Evolutionary conservation across 1,140 invertebrate species (phyloP).

Genomic region (Drosophila saltans): DNA sequence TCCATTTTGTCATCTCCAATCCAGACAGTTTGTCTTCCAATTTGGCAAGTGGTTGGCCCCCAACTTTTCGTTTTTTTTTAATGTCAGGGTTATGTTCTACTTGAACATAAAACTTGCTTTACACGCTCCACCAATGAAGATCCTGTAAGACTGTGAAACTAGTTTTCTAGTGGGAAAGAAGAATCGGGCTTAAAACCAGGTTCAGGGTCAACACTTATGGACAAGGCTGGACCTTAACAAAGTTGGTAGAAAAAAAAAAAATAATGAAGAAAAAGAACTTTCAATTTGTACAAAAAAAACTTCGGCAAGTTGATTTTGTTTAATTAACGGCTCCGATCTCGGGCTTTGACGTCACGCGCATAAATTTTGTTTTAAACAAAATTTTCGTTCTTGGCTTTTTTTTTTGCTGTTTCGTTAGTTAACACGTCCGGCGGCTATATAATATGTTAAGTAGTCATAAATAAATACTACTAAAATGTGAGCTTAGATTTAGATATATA

Average conservation of each 20-base stretch:
- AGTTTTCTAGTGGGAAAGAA: constrained; percentile 48
- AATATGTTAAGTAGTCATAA: constrained; percentile 75
- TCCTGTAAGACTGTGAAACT: constrained; percentile 44
- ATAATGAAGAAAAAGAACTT: constrained; percentile 20
- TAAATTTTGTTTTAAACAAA: constrained; percentile 59
- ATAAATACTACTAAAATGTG: constrained; percentile 75
- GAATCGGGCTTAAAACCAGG: constrained; percentile 22
- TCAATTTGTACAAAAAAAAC: constrained; percentile 40
- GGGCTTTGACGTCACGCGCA: constrained; percentile 72
- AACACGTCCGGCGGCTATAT: constrained; percentile 63
- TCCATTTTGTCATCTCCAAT: constrained; percentile 12
- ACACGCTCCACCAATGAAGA: constrained; percentile 39
- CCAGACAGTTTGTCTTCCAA: constrained; percentile 34
- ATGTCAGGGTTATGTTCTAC: constrained; percentile 75
- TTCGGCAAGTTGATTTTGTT: constrained; percentile 67
- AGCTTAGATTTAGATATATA: constrained; percentile 39
- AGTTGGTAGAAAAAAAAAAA: not conserved
- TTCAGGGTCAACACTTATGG: constrained; percentile 40
- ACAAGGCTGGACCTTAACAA: constrained; percentile 36
- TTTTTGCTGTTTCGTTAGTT: constrained; percentile 50
- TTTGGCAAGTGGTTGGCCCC: constrained; percentile 23
- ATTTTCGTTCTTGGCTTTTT: constrained; percentile 33
- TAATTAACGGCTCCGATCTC: constrained; percentile 59
- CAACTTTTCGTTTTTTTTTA: constrained; percentile 24
- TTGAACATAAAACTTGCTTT: constrained; percentile 36